Evolutionary conservation across 2,797 vertebrate species (phyloP).

Genomic region (Allobates femoralis): DNA sequence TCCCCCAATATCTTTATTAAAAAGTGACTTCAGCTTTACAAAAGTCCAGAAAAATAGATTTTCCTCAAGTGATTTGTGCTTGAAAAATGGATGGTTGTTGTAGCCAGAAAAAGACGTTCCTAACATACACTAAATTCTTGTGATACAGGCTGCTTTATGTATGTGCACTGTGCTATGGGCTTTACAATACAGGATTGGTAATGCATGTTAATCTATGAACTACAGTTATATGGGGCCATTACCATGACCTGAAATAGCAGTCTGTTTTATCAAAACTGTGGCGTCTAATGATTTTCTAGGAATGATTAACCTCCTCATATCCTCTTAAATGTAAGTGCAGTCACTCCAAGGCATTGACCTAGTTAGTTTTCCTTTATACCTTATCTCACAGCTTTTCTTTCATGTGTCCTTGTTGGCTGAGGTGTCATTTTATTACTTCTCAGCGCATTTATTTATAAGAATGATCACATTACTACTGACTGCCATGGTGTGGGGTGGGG

Average conservation of each 20-base stretch:
- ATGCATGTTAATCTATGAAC: not conserved
- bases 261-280: not conserved
- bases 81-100: no score
- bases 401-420: not conserved
- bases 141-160: not conserved
- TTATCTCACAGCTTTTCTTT: conserved; percentile 24
- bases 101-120: no score
- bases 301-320: conserved; percentile 34
- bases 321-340: not conserved
- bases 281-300: not conserved
- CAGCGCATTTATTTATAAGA: conserved; percentile 31
- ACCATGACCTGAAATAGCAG: not conserved
- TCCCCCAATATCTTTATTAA: no score
- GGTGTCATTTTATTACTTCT: conserved; percentile 25
- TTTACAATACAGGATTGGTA: not conserved
- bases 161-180: not conserved
- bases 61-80: no score
- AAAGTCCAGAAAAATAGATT: no score
- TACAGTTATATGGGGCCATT: not conserved
- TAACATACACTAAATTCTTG: no score
- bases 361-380: not conserved
- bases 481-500: no score
- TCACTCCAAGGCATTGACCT: conserved; percentile 24
- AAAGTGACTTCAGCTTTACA: no score
- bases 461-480: conserved; percentile 22